phyloP scores from a whole-genome alignment of 2,113 vertebrate species.

The Diadophis punctatus region DNA sequence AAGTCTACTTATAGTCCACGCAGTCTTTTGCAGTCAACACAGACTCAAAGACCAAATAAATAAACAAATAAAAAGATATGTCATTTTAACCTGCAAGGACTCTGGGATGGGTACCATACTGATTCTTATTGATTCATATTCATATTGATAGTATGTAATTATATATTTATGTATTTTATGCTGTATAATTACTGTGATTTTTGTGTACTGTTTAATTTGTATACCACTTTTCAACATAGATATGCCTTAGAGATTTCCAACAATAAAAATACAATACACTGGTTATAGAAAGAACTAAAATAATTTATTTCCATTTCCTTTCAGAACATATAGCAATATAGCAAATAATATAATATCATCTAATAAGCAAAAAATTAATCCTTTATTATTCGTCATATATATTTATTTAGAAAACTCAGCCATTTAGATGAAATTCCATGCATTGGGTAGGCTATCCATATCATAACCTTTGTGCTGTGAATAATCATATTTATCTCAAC shows the following conservation, averaged over 20 bases:
- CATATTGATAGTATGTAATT: not conserved
- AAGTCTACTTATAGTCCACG: not conserved
- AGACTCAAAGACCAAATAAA: not conserved
- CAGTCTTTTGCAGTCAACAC: not conserved
- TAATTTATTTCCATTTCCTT: not conserved
- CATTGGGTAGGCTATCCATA: not conserved
- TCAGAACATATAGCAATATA: not conserved
- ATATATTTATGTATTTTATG: not conserved
- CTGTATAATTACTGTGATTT: not conserved
- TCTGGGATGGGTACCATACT: not conserved
- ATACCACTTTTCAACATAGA: not conserved
- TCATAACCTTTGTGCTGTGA: not conserved
- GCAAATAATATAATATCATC: not conserved
- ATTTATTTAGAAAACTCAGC: not conserved
- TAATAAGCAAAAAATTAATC: not conserved
- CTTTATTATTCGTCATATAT: not conserved
- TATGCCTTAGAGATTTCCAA: not conserved
- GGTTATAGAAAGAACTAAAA: not conserved
- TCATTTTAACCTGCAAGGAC: not conserved
- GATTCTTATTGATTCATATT: not conserved
- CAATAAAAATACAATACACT: not conserved
- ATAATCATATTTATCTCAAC: not conserved
- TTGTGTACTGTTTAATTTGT: not conserved
- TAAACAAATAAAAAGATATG: not conserved
- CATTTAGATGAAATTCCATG: not conserved